Conservation (phyloP, 2,888 invertebrate genomes). For the Yponomeuta sedellus region DNA sequence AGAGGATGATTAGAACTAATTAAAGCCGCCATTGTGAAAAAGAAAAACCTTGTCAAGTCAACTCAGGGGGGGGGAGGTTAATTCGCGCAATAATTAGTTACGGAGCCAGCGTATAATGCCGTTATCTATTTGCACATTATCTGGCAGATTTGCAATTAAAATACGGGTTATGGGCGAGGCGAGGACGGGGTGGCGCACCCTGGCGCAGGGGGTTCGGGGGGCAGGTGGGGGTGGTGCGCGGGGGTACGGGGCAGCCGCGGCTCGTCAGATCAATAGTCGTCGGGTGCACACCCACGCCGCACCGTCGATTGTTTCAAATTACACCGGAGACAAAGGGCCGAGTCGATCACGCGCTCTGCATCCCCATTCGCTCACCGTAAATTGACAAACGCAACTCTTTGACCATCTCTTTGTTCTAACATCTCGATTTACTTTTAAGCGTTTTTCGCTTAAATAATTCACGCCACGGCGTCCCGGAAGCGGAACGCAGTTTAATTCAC, state of each 20-base stretch:
- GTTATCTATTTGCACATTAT: constrained; percentile 76
- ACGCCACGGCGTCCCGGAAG: background rate
- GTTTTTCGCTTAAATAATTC: constrained; percentile 9
- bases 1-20: constrained; percentile 2
- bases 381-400: constrained; percentile 27
- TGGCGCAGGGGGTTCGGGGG: constrained; percentile 34
- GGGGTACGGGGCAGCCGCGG: constrained; percentile 22
- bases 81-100: constrained; percentile 55
- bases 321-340: constrained; percentile 50
- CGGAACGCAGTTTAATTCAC: constrained; percentile 10
- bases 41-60: constrained; percentile 13
- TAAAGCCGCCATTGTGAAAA: background rate
- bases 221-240: constrained; percentile 35
- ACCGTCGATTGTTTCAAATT: constrained; percentile 74
- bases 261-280: constrained; percentile 72
- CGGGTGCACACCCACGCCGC: constrained; percentile 54
- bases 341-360: background rate
- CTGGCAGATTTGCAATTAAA: constrained; percentile 77
- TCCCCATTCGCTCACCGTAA: constrained; percentile 63
- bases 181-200: constrained; percentile 30
- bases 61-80: background rate
- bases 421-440: background rate
- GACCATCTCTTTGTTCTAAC: background rate
- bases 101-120: constrained; percentile 68
- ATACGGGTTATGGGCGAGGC: constrained; percentile 53